Evolutionary conservation across 2,888 invertebrate genomes (phyloP).

Genomic region (Ichneumoninae sp.): DNA sequence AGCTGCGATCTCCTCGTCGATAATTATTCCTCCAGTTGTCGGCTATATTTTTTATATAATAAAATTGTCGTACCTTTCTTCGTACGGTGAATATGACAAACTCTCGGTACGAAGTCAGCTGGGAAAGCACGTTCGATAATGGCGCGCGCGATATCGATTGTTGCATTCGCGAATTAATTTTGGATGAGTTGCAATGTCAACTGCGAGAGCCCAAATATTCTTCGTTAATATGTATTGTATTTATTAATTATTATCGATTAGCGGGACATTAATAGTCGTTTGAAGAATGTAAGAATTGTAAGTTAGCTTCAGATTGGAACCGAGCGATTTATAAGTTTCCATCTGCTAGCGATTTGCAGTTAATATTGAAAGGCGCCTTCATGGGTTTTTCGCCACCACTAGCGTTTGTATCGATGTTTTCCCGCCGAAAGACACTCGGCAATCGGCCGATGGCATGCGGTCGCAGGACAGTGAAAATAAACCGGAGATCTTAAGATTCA

Average conservation of each 20-base stretch:
- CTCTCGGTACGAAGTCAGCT: slow-evolving; percentile 43
- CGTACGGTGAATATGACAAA: slow-evolving; percentile 61
- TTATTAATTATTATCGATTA: too few species aligned
- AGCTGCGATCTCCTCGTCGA: not conserved
- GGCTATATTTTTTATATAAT: slow-evolving; percentile 7
- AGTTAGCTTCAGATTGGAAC: not conserved
- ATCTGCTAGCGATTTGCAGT: not conserved
- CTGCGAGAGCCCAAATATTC: not conserved
- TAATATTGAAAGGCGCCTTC: slow-evolving; percentile 1
- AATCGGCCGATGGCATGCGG: not conserved
- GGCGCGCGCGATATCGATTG: slow-evolving; percentile 2
- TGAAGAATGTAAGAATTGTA: too few species aligned
- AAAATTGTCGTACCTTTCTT: slow-evolving; percentile 57
- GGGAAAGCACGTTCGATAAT: slow-evolving; percentile 43
- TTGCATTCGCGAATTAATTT: slow-evolving; percentile 6
- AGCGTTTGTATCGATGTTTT: slow-evolving; percentile 18
- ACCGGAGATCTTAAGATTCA: not conserved
- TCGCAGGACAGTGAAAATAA: not conserved
- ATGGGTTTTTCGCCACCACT: not conserved
- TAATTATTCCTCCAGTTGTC: not conserved
- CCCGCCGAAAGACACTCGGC: slow-evolving; percentile 27
- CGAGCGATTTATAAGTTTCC: not conserved
- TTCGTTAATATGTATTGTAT: too few species aligned
- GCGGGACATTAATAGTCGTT: too few species aligned
- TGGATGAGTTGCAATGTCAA: not conserved